Conservation (phyloP, 2,113 vertebrate genomes). For the Perca flavescens region DNA sequence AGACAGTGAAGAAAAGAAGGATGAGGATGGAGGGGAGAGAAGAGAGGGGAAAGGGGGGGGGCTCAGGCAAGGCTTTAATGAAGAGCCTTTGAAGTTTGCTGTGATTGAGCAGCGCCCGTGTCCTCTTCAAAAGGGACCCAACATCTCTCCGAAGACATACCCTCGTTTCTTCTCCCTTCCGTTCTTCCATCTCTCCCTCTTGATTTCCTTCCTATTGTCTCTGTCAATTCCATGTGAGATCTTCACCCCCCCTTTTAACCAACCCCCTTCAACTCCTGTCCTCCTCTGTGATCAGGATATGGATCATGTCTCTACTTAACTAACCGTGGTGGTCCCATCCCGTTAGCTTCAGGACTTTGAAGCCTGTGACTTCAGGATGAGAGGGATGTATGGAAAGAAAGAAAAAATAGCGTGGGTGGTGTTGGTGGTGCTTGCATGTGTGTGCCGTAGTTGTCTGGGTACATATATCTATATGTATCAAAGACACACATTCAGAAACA, state of each 20-base stretch:
- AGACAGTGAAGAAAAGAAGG: constrained; percentile 50
- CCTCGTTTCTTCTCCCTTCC: constrained; percentile 32
- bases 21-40: constrained; percentile 24
- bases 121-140: constrained; percentile 62
- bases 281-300: constrained; percentile 70
- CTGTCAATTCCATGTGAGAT: constrained; percentile 34
- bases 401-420: not conserved
- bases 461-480: constrained; percentile 14
- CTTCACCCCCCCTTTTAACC: not conserved
- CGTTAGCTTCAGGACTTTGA: constrained; percentile 51
- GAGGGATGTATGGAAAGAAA: constrained; percentile 5
- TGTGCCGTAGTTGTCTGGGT: constrained; percentile 6
- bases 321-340: constrained; percentile 63
- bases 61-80: constrained; percentile 71
- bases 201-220: constrained; percentile 51
- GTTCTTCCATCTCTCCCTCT: constrained; percentile 21
- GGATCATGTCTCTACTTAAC: constrained; percentile 69
- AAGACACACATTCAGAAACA: constrained; percentile 20
- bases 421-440: constrained; percentile 2
- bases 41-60: not conserved
- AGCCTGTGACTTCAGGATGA: constrained; percentile 23
- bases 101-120: constrained; percentile 64
- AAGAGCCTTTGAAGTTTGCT: constrained; percentile 76
- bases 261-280: constrained; percentile 10
- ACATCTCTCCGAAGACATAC: constrained; percentile 41